Evolutionary conservation across 2,888 invertebrate genomes (phyloP).

Genomic region (Crioceris asparagi): DNA sequence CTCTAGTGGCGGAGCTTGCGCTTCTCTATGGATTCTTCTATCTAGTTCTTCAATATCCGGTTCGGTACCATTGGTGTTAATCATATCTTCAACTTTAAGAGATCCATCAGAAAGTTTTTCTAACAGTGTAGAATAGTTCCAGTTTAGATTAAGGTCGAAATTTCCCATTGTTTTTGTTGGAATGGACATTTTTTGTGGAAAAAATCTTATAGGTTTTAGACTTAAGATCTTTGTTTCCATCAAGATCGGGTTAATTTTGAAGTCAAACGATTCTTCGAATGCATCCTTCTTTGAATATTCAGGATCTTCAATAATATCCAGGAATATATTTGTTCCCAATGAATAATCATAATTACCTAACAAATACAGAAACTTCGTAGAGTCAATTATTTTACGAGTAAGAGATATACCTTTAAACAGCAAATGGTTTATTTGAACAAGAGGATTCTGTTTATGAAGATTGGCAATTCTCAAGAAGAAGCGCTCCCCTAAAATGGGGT

Average conservation of each 20-base stretch:
- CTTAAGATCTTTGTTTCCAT: conserved; percentile 49
- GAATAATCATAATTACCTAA: conserved; percentile 57
- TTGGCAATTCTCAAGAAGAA: conserved; percentile 31
- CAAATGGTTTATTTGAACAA: conserved; percentile 32
- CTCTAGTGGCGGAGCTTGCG: too few relatives aligned
- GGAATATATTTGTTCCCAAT: conserved; percentile 64
- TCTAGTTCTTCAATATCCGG: too few relatives aligned
- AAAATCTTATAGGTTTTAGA: conserved; percentile 58
- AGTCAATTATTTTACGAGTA: background rate
- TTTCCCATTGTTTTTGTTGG: conserved; percentile 19
- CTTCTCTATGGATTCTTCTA: too few relatives aligned
- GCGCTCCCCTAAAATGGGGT: conserved; percentile 27
- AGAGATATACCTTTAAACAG: conserved; percentile 30
- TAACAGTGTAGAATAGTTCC: conserved; percentile 28
- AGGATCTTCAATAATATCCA: conserved; percentile 48
- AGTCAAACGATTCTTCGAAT: conserved; percentile 31
- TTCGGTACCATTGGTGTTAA: too few relatives aligned
- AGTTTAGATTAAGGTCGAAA: conserved; percentile 27
- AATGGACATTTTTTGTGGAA: conserved; percentile 19
- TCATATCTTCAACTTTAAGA: conserved; percentile 13
- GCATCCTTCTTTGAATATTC: conserved; percentile 17
- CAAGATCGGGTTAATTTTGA: background rate
- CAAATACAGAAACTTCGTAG: background rate
- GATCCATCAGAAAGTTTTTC: conserved; percentile 28
- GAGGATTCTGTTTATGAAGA: conserved; percentile 27